A percentile compares a stretch with the other conserved stretches of the same genome.
phyloP scores from a whole-genome alignment of 1,140 invertebrate genomes.

The Marisa cornuarietis region DNA sequence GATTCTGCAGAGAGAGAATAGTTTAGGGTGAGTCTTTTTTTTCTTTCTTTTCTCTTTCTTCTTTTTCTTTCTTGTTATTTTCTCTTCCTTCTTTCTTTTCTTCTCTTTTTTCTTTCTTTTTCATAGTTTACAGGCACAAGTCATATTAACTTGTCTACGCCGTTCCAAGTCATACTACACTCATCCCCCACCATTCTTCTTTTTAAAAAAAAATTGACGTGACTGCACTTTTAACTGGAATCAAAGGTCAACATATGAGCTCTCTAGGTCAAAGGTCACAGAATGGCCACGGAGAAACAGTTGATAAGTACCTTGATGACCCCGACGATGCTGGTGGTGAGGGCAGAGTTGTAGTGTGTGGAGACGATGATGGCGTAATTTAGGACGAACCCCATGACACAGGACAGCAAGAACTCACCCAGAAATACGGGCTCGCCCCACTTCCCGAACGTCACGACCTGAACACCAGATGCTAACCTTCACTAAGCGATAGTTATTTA shows the following conservation, averaged over 20 bases:
- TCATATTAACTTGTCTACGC: too few relatives aligned
- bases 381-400: slow-evolving; percentile 95
- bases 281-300: background rate
- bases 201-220: too few relatives aligned
- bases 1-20: slow-evolving; percentile 74
- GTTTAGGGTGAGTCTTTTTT: background rate
- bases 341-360: slow-evolving; percentile 94
- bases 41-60: too few relatives aligned
- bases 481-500: too few relatives aligned
- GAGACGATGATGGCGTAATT: slow-evolving; percentile 96
- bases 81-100: background rate
- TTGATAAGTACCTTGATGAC: slow-evolving; percentile 67
- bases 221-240: too few relatives aligned
- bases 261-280: too few relatives aligned
- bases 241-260: too few relatives aligned
- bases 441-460: slow-evolving; percentile 73
- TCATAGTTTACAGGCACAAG: too few relatives aligned
- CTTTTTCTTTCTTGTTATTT: background rate
- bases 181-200: too few relatives aligned
- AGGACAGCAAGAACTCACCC: slow-evolving; percentile 87
- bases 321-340: slow-evolving; percentile 98
- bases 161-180: too few relatives aligned
- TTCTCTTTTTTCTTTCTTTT: too few relatives aligned
- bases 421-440: slow-evolving; percentile 85
- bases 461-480: slow-evolving; percentile 30